Evolutionary conservation across 2,888 invertebrate genomes (phyloP).

Genomic region (Hirtodrosophila trivittata): DNA sequence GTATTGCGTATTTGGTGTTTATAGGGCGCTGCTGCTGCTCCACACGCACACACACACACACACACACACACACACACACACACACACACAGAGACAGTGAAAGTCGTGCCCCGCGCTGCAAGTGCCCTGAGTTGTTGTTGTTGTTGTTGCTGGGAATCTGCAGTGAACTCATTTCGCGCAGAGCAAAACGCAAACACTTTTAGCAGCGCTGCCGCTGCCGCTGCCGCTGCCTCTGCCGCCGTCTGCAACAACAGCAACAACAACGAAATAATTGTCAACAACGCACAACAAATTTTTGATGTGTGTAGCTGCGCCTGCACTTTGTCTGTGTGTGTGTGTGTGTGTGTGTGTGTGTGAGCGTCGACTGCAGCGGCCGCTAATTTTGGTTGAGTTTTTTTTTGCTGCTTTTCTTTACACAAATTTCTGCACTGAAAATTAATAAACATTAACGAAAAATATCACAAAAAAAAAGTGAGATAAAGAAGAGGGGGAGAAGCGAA

Average conservation of each 20-base stretch:
- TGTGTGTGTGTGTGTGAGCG: slow-evolving; percentile 12
- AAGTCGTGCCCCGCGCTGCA: slow-evolving; percentile 50
- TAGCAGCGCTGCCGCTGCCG: slow-evolving; percentile 20
- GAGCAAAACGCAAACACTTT: slow-evolving; percentile 47
- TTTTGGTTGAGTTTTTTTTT: slow-evolving; percentile 22
- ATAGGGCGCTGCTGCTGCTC: slow-evolving; percentile 25
- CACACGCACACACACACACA: too few species aligned
- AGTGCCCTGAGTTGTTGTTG: slow-evolving; percentile 18
- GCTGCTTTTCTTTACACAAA: slow-evolving; percentile 42
- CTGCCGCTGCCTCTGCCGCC: slow-evolving; percentile 10
- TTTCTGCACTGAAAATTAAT: slow-evolving; percentile 34
- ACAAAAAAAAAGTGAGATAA: not conserved
- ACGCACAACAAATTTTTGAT: slow-evolving; percentile 41
- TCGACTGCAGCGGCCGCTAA: slow-evolving; percentile 18
- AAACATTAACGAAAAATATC: slow-evolving; percentile 8
- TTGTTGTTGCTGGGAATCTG: slow-evolving; percentile 38
- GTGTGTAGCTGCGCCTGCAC: slow-evolving; percentile 16
- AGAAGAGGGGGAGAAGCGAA: not conserved
- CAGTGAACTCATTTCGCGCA: slow-evolving; percentile 60
- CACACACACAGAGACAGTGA: slow-evolving; percentile 51
- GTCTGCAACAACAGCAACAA: slow-evolving; percentile 3
- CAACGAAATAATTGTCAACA: slow-evolving; percentile 53
- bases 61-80: slow-evolving; percentile 8
- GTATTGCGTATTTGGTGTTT: slow-evolving; percentile 19
- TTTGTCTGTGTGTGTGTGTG: slow-evolving; percentile 7